phyloP scores from a whole-genome alignment of 2,797 vertebrate genomes.

The Epinephelus coioides region DNA sequence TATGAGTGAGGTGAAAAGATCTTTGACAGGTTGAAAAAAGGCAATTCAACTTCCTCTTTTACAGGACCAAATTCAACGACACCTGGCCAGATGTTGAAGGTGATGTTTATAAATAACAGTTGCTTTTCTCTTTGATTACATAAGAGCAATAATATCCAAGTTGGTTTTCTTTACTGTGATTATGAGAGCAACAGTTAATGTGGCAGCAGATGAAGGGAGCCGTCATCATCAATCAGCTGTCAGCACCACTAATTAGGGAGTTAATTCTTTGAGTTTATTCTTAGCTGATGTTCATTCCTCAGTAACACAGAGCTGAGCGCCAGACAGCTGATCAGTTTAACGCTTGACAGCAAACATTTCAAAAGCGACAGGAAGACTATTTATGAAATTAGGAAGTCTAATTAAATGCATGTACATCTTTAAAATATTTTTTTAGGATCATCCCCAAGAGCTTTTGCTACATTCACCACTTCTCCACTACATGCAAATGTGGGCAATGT shows the following conservation, averaged over 20 bases:
- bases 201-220: constrained; percentile 44
- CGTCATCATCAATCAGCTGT: constrained; percentile 62
- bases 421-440: not conserved
- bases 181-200: constrained; percentile 26
- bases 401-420: constrained; percentile 6
- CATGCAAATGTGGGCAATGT: not conserved
- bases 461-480: not conserved
- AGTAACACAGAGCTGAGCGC: constrained; percentile 41
- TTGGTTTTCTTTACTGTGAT: constrained; percentile 25
- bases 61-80: not conserved
- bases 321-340: constrained; percentile 55
- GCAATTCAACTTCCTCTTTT: too few relatives aligned
- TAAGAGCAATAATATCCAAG: constrained; percentile 16
- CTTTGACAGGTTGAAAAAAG: too few relatives aligned
- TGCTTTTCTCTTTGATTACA: not conserved
- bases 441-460: not conserved
- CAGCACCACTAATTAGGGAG: constrained; percentile 63
- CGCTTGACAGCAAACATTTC: constrained; percentile 1
- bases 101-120: not conserved
- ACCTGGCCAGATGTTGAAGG: not conserved
- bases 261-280: constrained; percentile 67
- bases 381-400: constrained; percentile 13
- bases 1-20: too few relatives aligned
- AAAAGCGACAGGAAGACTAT: constrained; percentile 14
- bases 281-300: constrained; percentile 53